These are phyloP conservation scores for Phataginus tricuspis DNA, from an alignment of 2,797 vertebrate species.

Conservation along the genomic window DNA sequence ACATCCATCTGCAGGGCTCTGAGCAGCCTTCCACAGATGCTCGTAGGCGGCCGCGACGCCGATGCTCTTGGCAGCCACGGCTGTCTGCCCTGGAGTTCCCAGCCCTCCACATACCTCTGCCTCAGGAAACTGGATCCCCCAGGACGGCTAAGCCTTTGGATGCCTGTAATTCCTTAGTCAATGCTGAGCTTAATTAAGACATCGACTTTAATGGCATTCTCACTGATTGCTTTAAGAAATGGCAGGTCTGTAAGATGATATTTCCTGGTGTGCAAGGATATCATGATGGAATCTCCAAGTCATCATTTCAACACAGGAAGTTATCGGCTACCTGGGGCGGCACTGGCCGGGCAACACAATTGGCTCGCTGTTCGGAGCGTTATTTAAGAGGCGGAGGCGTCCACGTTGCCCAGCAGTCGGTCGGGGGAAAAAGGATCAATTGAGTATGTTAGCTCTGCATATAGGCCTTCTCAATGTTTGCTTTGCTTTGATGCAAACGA, in stretches of 20 bases:
- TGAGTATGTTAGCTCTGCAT: constrained; percentile 50
- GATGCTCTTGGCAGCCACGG: accelerated
- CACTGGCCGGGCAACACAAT: constrained; percentile 75
- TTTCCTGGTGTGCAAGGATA: constrained; percentile 78
- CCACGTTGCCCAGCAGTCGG: constrained; percentile 66
- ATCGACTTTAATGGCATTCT: constrained; percentile 66
- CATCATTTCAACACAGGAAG: constrained; percentile 80
- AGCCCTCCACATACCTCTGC: not conserved
- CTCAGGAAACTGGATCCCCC: constrained; percentile 49
- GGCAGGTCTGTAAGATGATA: constrained; percentile 81
- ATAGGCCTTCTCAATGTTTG: constrained; percentile 54
- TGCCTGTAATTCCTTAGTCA: constrained; percentile 60
- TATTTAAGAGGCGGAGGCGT: constrained; percentile 79
- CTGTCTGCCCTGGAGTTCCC: not conserved
- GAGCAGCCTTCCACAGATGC: not conserved
- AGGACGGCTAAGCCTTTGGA: constrained; percentile 34
- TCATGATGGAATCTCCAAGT: constrained; percentile 74
- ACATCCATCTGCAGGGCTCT: not conserved
- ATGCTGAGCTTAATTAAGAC: constrained; percentile 64
- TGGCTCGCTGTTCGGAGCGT: constrained; percentile 75
- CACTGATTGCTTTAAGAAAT: constrained; percentile 63
- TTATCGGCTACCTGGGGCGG: constrained; percentile 77
- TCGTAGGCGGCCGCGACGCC: accelerated
- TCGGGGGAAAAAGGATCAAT: constrained; percentile 58
- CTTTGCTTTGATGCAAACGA: constrained; percentile 54